Evolutionary conservation across 1,140 invertebrate species (phyloP), one percentile per base, ranked within the genome.

Genomic region (Lepidotrigona ventralis): DNA sequence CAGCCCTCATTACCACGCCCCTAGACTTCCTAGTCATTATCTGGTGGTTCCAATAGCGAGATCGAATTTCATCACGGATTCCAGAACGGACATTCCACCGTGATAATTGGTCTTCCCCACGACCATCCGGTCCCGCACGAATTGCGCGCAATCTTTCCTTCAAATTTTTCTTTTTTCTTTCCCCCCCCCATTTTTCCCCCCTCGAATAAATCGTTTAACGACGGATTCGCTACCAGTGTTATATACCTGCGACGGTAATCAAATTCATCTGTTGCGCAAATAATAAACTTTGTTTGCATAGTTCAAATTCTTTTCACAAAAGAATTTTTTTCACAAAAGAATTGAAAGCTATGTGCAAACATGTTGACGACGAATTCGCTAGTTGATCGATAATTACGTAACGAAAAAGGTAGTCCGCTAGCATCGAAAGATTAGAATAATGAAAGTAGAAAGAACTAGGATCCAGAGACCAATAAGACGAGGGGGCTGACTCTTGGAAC

Each of bases 41-140:
- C 87, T 90, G 90, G 90, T 92, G 90, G 88, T 90, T 88, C 89
- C 88, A 91, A 92, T 91, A 87, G 79, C 74, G 73, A 83, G 85
- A 85, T 90, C 87, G 86, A 89, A 75, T 90, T 90, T 90, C 88
- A 90, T 87, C 88, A 85, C 63, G 85, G 73, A 90, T 90, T 80
- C 82, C 94, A 94, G 94, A 91, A 94, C 94, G 94, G 95, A 95
- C 95, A 95, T 95, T 95, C 94, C 95, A 88, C 92, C 74, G 88
- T 15, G 79, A 86, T 89, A 86, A 88, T 89, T 85, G 70, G 19
- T n/a, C 82, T 53, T 51, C 75, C 19, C 60, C 23, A 12, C 68
- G 19, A 33, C 66, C 66, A 1, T 3, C 66, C 19, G 17, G 14
- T 56, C 21, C 66, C 66, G 19, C 19, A 0, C 21, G 0, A 33